phyloP scores from a whole-genome alignment of 1,140 invertebrate genomes.

The Holotrichia oblita region DNA sequence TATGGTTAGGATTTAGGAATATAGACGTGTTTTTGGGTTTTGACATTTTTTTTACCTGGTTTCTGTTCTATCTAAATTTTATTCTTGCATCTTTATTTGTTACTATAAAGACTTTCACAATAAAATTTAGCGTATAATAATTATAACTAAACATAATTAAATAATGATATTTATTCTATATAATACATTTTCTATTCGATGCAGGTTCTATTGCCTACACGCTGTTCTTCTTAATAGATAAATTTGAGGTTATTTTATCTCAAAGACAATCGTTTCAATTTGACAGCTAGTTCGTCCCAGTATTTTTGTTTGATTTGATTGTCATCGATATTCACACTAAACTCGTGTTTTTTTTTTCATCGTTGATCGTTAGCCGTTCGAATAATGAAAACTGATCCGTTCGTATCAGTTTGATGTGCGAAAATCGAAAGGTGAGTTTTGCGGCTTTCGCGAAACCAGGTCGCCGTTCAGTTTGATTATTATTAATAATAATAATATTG shows the following conservation, averaged over 20 bases:
- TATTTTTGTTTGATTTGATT: background rate
- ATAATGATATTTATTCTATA: background rate
- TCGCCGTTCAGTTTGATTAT: background rate
- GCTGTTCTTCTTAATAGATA: background rate
- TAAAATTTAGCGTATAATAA: too few relatives aligned
- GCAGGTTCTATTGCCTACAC: background rate
- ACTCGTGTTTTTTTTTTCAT: background rate
- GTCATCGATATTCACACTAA: background rate
- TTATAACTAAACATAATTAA: too few relatives aligned
- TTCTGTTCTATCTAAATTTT: too few relatives aligned
- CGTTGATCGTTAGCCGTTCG: background rate
- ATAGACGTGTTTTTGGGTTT: too few relatives aligned
- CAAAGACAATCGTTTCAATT: background rate
- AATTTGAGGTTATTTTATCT: conserved; percentile 17
- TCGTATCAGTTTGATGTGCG: background rate
- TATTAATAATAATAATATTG: conserved; percentile 14
- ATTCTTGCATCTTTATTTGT: too few relatives aligned
- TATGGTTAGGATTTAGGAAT: too few relatives aligned
- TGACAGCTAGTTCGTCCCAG: background rate
- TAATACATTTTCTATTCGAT: background rate
- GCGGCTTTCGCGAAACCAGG: conserved; percentile 10
- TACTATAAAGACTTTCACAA: too few relatives aligned
- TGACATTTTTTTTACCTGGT: too few relatives aligned
- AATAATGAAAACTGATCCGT: background rate
- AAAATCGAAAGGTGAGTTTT: conserved; percentile 30